A percentile compares a stretch with the other conserved stretches of the same genome.
phyloP scores from a whole-genome alignment of 1,140 invertebrate species.

The Drosophila ananassae region DNA sequence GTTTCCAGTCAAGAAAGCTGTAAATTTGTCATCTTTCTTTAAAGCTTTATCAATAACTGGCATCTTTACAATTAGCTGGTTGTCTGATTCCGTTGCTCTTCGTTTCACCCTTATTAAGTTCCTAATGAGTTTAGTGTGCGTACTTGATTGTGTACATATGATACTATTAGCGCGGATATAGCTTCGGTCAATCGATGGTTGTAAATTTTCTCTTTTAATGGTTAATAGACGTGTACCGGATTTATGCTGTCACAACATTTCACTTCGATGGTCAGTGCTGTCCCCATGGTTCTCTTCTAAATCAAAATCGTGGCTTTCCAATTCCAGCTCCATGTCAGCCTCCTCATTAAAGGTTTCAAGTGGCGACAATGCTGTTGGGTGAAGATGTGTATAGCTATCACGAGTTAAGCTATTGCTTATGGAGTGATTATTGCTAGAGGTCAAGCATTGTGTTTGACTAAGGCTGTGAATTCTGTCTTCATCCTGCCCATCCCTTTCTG shows the following conservation, averaged over 20 bases:
- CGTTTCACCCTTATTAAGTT: background rate
- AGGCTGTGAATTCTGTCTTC: slow-evolving; percentile 19
- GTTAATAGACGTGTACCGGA: slow-evolving; percentile 15
- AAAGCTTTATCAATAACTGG: background rate
- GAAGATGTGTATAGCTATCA: slow-evolving; percentile 51
- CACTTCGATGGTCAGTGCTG: slow-evolving; percentile 76
- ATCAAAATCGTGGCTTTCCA: slow-evolving; percentile 83
- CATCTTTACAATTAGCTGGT: background rate
- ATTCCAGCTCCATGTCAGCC: slow-evolving; percentile 73
- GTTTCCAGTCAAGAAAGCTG: slow-evolving; percentile 6
- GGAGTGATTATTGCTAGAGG: slow-evolving; percentile 7
- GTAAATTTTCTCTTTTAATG: slow-evolving; percentile 2
- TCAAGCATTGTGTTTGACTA: slow-evolving; percentile 6
- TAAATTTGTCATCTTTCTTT: background rate
- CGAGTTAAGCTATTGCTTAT: slow-evolving; percentile 23
- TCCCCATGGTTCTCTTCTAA: slow-evolving; percentile 84
- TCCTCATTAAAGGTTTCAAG: slow-evolving; percentile 72
- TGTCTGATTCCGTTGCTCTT: background rate
- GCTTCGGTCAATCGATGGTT: slow-evolving; percentile 1
- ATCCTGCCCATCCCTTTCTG: slow-evolving; percentile 39
- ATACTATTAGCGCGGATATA: background rate
- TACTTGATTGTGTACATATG: slow-evolving; percentile 7
- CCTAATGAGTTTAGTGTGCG: slow-evolving; percentile 4
- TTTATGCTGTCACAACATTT: slow-evolving; percentile 85
- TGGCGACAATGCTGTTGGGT: slow-evolving; percentile 81